phyloP scores from a whole-genome alignment of 2,888 invertebrate genomes.

The Monopis laevigella region DNA sequence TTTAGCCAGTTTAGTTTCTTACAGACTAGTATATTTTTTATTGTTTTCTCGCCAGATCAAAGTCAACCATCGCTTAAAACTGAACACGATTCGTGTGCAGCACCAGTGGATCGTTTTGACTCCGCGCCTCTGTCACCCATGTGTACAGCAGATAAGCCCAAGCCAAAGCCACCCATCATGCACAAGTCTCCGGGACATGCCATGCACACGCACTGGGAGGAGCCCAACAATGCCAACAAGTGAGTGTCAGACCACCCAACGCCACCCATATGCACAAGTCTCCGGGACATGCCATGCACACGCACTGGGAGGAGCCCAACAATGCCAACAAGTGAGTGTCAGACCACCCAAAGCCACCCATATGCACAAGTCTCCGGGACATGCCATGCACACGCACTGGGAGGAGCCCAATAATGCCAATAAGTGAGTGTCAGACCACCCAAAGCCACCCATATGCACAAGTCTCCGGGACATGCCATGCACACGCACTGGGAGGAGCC shows the following conservation, averaged over 20 bases:
- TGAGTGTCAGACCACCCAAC: too few relatives aligned
- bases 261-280: too few relatives aligned
- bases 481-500: constrained; percentile 79
- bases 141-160: constrained; percentile 39
- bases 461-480: constrained; percentile 45
- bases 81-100: constrained; percentile 65
- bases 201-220: constrained; percentile 78
- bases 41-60: constrained; percentile 60
- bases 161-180: constrained; percentile 14
- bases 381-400: constrained; percentile 74
- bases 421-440: too few relatives aligned
- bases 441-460: too few relatives aligned
- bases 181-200: constrained; percentile 32
- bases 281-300: constrained; percentile 60
- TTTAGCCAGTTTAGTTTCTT: too few relatives aligned
- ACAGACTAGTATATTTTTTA: too few relatives aligned
- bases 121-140: constrained; percentile 72
- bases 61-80: constrained; percentile 81
- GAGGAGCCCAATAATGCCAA: constrained; percentile 64
- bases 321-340: constrained; percentile 30
- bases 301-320: constrained; percentile 75
- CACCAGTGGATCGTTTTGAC: constrained; percentile 36
- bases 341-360: too few relatives aligned
- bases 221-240: constrained; percentile 47
- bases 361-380: constrained; percentile 27